Evolutionary conservation across 1,140 invertebrate species (phyloP), one percentile per base, ranked within the genome.

Genomic region (Cyclina sinensis): DNA sequence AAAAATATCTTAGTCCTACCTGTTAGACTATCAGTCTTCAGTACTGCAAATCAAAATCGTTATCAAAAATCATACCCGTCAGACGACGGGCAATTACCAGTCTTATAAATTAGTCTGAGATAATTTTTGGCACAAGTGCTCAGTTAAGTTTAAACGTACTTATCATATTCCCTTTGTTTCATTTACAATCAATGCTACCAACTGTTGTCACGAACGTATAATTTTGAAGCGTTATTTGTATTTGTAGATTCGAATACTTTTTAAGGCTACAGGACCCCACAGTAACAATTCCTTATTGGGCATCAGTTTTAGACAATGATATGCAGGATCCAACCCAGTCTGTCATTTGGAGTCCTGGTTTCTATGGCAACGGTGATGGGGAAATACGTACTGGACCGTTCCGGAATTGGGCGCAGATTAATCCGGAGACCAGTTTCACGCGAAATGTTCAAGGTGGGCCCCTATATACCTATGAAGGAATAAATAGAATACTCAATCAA

Each of bases 331-430:
- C 89, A 1, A 92, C 91, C 14, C 90, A 94, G 39, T 95, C 95
- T 16, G 91, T 95, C 24, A 84, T 95, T 54, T 95, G 94, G 88
- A 90, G 90, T 37, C 51, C 84, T 16, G 46, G 89, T 30, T 94
- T 95, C 59, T 84, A 95, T 73, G 95, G 95, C 0, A 95, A 94
- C 84, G 95, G 95, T 21, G 91, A 94, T 80, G 95, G 95, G 18
- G 89, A 88, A 43, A 93, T 95, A n/a, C 94, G 88, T 18, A 91
- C 89, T 46, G 95, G 95, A 70, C 95, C 95, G 2, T 96, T 92
- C 59, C 37, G 48, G 51, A 27, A 65, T 30, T 92, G 85, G 89
- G 3, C 7, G 0, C 54, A 0, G 35, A 54, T 88, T 39, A 81
- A 65, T 37, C 32, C 76, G 24, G 21, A 43, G 16, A 30, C 65